Evolutionary conservation across 2,797 vertebrate species (phyloP).

Genomic region (Channa striata): DNA sequence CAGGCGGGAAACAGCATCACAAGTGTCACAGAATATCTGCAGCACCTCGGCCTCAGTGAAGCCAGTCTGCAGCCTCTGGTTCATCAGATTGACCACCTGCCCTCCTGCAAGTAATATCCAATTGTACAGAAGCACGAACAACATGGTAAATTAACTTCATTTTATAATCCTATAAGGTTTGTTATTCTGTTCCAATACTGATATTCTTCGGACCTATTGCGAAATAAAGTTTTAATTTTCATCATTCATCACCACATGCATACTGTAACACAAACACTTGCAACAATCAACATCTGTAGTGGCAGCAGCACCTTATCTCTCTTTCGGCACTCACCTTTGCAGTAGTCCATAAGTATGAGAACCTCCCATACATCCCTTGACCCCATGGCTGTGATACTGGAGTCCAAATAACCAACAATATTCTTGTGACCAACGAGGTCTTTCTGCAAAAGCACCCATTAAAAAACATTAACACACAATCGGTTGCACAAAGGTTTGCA

Average conservation of each 20-base stretch:
- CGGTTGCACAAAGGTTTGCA: neutral
- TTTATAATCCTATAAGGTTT: neutral
- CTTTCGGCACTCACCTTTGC: slow-evolving; percentile 87
- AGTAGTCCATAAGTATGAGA: slow-evolving; percentile 98
- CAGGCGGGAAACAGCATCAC: slow-evolving; percentile 93
- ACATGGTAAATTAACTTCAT: neutral
- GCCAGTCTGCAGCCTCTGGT: slow-evolving; percentile 95
- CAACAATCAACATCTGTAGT: neutral
- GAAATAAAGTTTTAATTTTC: neutral
- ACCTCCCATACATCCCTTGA: slow-evolving; percentile 98
- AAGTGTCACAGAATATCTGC: slow-evolving; percentile 98
- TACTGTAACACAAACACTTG: neutral
- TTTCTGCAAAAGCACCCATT: slow-evolving; percentile 80
- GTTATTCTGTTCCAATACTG: neutral
- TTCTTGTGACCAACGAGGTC: slow-evolving; percentile 97
- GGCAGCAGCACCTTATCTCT: neutral
- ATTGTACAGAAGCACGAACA: slow-evolving; percentile 6
- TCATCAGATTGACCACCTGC: slow-evolving; percentile 99
- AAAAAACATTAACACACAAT: slow-evolving; percentile 8
- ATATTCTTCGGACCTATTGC: neutral
- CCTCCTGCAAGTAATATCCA: slow-evolving; percentile 84
- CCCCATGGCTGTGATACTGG: slow-evolving; percentile 93
- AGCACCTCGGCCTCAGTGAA: slow-evolving; percentile 96
- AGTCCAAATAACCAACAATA: slow-evolving; percentile 97
- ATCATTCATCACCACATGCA: neutral